Percentiles rank a stretch among this genome's conserved stretches.
These are phyloP conservation scores for Turnix velox DNA, from an alignment of 2,113 vertebrate genomes.

Conservation along the genomic window DNA sequence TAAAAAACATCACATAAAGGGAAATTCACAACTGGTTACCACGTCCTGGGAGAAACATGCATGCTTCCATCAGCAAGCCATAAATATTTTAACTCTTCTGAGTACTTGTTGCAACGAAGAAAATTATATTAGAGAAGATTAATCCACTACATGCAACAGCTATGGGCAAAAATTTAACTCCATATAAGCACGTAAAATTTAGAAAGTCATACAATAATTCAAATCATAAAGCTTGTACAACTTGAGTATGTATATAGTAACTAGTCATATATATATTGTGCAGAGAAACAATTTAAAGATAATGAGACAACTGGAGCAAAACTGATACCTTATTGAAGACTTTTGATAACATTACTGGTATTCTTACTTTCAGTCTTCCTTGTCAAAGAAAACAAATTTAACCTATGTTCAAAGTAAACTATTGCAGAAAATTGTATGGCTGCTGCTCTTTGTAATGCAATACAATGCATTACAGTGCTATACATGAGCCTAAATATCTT, in stretches of 20 bases:
- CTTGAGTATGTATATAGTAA: not conserved
- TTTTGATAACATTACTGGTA: not conserved
- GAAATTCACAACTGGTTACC: not conserved
- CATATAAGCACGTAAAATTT: not conserved
- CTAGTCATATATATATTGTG: not conserved
- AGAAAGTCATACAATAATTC: not conserved
- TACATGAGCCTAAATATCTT: not conserved
- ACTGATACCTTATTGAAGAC: not conserved
- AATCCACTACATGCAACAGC: not conserved
- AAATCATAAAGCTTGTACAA: not conserved
- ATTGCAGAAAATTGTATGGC: not conserved
- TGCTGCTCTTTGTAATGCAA: not conserved
- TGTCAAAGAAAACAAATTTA: not conserved
- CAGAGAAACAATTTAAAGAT: not conserved
- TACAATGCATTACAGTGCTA: too few species aligned
- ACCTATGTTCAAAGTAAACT: not conserved
- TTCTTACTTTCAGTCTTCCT: not conserved
- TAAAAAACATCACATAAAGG: not conserved
- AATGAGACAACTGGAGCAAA: not conserved
- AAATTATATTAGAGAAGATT: not conserved
- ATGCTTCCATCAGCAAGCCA: not conserved
- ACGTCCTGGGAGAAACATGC: not conserved
- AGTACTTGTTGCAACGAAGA: not conserved
- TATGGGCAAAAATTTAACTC: not conserved
- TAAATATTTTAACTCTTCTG: not conserved